These are phyloP conservation scores for Nomada fucata DNA, from an alignment of 2,888 invertebrate species.

Conservation along the genomic window DNA sequence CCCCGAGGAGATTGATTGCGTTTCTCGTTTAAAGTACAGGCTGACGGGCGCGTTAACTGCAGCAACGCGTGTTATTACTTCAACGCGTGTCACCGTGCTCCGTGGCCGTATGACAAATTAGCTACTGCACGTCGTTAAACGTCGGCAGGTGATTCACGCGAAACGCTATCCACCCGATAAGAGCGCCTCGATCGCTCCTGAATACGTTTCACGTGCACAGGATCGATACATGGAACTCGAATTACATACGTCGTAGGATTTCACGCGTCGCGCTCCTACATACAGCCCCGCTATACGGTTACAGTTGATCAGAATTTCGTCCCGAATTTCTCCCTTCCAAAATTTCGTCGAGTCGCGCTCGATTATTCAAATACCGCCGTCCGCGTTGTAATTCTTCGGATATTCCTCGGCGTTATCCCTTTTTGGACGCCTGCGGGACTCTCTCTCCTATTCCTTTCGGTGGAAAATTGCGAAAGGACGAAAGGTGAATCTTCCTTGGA, in stretches of 20 bases:
- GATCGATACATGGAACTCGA: slow-evolving; percentile 59
- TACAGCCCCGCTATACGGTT: not conserved
- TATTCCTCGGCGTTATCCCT: too few species aligned
- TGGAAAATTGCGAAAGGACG: too few species aligned
- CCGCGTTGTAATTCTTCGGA: not conserved
- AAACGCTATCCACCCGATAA: slow-evolving; percentile 71
- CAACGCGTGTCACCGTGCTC: slow-evolving; percentile 65
- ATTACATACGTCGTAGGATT: slow-evolving; percentile 43
- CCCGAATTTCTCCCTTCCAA: not conserved
- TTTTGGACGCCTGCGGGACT: too few species aligned
- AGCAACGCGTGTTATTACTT: slow-evolving; percentile 68
- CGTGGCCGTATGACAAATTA: slow-evolving; percentile 70
- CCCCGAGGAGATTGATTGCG: slow-evolving; percentile 50
- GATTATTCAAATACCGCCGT: not conserved
- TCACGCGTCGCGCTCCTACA: not conserved
- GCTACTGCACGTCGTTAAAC: slow-evolving; percentile 70
- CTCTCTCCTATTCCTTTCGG: too few species aligned
- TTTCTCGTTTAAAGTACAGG: slow-evolving; percentile 54
- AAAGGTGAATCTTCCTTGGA: too few species aligned
- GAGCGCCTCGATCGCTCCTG: slow-evolving; percentile 57
- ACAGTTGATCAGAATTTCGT: not conserved
- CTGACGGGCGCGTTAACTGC: slow-evolving; percentile 52
- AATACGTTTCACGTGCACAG: slow-evolving; percentile 49
- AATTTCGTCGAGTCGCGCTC: not conserved
- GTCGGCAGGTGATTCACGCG: slow-evolving; percentile 73